phyloP scores from a whole-genome alignment of 2,888 invertebrate species.

The Eudemis profundana region DNA sequence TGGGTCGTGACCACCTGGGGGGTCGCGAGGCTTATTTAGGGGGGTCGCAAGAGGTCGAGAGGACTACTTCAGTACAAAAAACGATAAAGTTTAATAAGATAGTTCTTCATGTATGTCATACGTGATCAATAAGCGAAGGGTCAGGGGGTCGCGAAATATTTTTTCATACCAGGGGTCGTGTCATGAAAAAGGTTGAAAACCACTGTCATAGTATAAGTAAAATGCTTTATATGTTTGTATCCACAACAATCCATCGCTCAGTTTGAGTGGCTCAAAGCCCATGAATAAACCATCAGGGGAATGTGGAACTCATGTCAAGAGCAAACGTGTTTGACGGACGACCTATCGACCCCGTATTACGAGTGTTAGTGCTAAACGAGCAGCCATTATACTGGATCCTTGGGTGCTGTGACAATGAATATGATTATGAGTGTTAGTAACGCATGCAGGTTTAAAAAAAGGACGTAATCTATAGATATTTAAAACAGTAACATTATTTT shows the following conservation, averaged over 20 bases:
- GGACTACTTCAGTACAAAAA: no score
- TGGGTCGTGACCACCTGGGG: no score
- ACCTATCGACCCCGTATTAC: conserved; percentile 53
- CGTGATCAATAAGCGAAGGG: no score
- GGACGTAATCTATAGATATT: background rate
- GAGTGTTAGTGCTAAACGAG: conserved; percentile 52
- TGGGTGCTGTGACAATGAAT: conserved; percentile 13
- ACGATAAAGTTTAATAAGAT: no score
- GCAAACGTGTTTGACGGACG: conserved; percentile 66
- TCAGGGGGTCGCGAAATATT: no score
- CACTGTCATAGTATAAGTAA: no score
- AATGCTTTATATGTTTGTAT: conserved; percentile 34
- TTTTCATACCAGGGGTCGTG: no score
- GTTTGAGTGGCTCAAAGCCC: conserved; percentile 47
- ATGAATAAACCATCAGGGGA: conserved; percentile 74
- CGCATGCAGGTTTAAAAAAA: background rate
- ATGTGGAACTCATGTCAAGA: conserved; percentile 74
- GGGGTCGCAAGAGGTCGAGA: no score
- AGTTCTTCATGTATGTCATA: no score
- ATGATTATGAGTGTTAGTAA: conserved; percentile 8
- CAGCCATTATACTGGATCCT: conserved; percentile 32
- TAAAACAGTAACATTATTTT: no score
- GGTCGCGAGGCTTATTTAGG: no score
- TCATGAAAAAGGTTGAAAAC: no score
- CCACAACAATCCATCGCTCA: conserved; percentile 58